phyloP scores from a whole-genome alignment of 2,888 invertebrate species.

The Eumacrocentrus americanus region DNA sequence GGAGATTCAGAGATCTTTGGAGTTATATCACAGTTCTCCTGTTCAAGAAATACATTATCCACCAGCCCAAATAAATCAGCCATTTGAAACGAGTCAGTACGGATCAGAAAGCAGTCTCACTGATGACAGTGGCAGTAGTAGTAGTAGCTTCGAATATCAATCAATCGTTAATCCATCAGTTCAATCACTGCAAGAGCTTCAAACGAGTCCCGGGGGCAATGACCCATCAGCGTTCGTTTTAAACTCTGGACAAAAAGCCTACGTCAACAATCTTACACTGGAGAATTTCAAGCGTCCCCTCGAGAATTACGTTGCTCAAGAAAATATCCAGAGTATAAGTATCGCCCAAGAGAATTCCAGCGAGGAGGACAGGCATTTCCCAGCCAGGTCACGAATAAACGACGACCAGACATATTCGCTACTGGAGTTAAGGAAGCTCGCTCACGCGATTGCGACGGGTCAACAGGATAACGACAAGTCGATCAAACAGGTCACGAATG shows the following conservation, averaged over 20 bases:
- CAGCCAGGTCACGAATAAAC: background rate
- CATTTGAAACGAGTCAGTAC: conserved; percentile 21
- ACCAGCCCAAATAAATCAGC: conserved; percentile 35
- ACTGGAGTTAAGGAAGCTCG: conserved; percentile 5
- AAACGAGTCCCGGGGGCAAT: conserved; percentile 21
- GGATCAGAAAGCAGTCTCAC: conserved; percentile 16
- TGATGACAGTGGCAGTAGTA: conserved; percentile 12
- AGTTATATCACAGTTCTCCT: conserved; percentile 54
- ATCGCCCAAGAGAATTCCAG: too few relatives aligned
- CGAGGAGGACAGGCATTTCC: background rate
- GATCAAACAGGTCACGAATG: background rate
- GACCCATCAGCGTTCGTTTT: background rate
- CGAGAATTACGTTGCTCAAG: conserved; percentile 5
- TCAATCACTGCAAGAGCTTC: conserved; percentile 22
- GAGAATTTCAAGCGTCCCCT: conserved; percentile 1
- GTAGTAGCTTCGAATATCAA: conserved; percentile 18
- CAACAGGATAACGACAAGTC: background rate
- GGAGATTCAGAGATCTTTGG: conserved; percentile 57
- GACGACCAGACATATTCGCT: conserved; percentile 2
- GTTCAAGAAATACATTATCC: conserved; percentile 57
- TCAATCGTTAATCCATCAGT: conserved; percentile 15
- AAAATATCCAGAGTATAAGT: too few relatives aligned
- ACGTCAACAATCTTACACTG: conserved; percentile 3
- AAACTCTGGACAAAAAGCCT: background rate
- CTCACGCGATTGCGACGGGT: background rate